phyloP scores from a whole-genome alignment of 1,140 invertebrate species.

The Papilio polyxenes region DNA sequence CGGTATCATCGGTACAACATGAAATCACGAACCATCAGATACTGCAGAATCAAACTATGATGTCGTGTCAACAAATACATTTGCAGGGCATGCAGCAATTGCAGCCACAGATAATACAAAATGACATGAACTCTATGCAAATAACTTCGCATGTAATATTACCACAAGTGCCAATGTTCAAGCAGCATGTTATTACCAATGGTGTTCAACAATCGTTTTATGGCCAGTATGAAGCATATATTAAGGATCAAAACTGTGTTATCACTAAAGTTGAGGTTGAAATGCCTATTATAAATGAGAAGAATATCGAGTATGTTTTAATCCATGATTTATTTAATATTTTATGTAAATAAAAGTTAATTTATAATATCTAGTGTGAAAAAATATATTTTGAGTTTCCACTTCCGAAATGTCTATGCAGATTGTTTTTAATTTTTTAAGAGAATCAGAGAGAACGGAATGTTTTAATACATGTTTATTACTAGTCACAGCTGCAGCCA shows the following conservation, averaged over 20 bases:
- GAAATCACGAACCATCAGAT: slow-evolving; percentile 57
- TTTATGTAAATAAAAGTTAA: not conserved
- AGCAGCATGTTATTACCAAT: slow-evolving; percentile 62
- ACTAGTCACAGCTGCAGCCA: too few species aligned
- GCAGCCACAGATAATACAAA: slow-evolving; percentile 57
- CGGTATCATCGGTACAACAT: slow-evolving; percentile 53
- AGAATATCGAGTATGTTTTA: slow-evolving; percentile 58
- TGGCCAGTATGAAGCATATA: slow-evolving; percentile 59
- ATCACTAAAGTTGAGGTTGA: slow-evolving; percentile 61
- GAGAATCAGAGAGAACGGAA: too few species aligned
- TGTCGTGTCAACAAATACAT: slow-evolving; percentile 68
- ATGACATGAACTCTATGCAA: slow-evolving; percentile 60
- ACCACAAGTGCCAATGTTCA: slow-evolving; percentile 63
- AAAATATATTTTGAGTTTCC: too few species aligned
- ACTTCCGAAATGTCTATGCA: too few species aligned
- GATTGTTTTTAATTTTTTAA: too few species aligned
- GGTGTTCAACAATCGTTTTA: slow-evolving; percentile 61
- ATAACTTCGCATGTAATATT: slow-evolving; percentile 67
- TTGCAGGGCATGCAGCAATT: slow-evolving; percentile 63
- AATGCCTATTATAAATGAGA: slow-evolving; percentile 48
- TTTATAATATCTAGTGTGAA: too few species aligned
- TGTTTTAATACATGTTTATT: too few species aligned
- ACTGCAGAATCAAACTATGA: slow-evolving; percentile 65
- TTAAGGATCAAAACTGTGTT: slow-evolving; percentile 62
- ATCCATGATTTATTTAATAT: not conserved